Base-by-base conservation (phyloP, 1,140 invertebrate genomes). In the Tetraneura akinire region DNA sequence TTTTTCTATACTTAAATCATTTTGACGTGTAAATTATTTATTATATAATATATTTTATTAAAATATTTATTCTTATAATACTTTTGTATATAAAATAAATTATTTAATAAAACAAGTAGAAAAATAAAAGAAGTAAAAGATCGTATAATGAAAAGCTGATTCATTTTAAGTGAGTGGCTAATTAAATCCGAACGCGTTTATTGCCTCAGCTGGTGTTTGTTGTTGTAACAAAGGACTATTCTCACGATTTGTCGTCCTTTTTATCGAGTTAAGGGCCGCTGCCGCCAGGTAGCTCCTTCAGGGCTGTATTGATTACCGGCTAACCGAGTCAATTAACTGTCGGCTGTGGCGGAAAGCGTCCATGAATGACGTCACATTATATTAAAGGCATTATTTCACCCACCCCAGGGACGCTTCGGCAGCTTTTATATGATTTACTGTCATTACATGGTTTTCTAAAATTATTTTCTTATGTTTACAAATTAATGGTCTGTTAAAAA, bases 321-420 rank as follows among this genome's bases (percentile, higher is more conserved):
- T 78, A 78, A 78, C 74, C 53, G 37, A 78, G 53, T 62, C 74
- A 78, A 78, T 78, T 78, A 78, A 78, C 74, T 57, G 53, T 51
- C 21, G 53, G n/a, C 74, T 55, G 29, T 60, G 53, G 55, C 37
- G 55, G 55, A 57, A 76, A 78, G 74, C 74, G 23, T 78, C 42
- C 74, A 60, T 70, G 74, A 78, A 21, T 78, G 74, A 78, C 74
- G 74, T 78, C 74, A 78, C n/a, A 45, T 60, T 78, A 42, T 78
- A 78, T 78, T 62, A 78, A 78, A 60, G 55, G 32, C 55, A 51
- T 78, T n/a, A n/a, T n/a, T 60, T 37, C 55, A 10, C 74, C 74
- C 74, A 53, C 74, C 29, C 42, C 37, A 16, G n/a, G n/a, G 18
- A 62, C 74, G 74, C 23, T 62, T 78, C 14, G 37, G 74, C 73